phyloP scores from a whole-genome alignment of 2,888 invertebrate species.

The Zygothrica quintamaculata region DNA sequence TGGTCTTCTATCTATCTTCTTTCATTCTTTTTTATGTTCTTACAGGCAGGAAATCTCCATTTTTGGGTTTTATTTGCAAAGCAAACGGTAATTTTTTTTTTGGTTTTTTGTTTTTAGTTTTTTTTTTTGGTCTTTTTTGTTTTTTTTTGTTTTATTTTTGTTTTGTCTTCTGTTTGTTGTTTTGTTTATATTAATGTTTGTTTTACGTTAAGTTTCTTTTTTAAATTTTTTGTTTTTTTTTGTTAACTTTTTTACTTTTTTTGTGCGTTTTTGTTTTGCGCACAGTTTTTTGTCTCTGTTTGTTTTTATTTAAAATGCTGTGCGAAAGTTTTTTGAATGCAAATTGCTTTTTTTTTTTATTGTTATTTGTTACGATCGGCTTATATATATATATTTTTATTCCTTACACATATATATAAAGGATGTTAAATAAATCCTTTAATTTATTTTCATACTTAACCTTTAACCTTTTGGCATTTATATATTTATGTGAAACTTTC shows the following conservation, averaged over 20 bases:
- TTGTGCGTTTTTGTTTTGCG: slow-evolving; percentile 4
- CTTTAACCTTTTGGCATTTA: slow-evolving; percentile 22
- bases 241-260: slow-evolving; percentile 25
- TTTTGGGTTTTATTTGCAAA: slow-evolving; percentile 84
- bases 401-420: too few relatives aligned
- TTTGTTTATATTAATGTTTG: slow-evolving; percentile 14
- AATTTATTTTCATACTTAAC: too few relatives aligned
- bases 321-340: slow-evolving; percentile 38
- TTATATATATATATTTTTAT: too few relatives aligned
- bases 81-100: slow-evolving; percentile 82
- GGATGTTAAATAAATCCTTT: too few relatives aligned
- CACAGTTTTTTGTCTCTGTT: slow-evolving; percentile 11
- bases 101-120: slow-evolving; percentile 27
- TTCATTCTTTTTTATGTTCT: slow-evolving; percentile 76
- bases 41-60: slow-evolving; percentile 84
- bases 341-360: slow-evolving; percentile 1
- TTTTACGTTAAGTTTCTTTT: too few relatives aligned
- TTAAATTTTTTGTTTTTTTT: slow-evolving; percentile 6
- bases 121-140: slow-evolving; percentile 12
- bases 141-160: slow-evolving; percentile 24
- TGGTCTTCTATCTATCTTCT: slow-evolving; percentile 68
- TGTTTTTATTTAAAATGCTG: slow-evolving; percentile 36
- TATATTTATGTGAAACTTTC: slow-evolving; percentile 12
- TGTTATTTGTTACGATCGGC: too few relatives aligned
- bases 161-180: too few relatives aligned